Conservation (phyloP, 1,140 invertebrate genomes). For the Helicoverpa zea region DNA sequence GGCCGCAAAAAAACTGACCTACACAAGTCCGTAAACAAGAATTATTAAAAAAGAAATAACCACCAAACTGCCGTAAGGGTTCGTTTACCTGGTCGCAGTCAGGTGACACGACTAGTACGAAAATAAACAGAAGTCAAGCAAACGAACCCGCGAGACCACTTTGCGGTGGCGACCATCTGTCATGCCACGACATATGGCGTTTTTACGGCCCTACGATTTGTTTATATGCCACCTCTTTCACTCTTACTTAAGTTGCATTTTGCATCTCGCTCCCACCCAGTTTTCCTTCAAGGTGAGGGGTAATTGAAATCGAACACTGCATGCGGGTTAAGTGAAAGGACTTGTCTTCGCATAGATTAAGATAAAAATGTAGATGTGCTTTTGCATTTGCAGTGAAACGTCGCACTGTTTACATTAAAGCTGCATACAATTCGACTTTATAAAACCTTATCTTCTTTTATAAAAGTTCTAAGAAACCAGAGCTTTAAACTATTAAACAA, state of each 20-base stretch:
- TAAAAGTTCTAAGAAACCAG: too few species aligned
- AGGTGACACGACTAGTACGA: conserved; percentile 33
- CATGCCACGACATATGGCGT: conserved; percentile 76
- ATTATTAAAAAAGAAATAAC: conserved; percentile 29
- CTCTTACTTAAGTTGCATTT: background rate
- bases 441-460: too few species aligned
- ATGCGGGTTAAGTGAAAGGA: conserved; percentile 83
- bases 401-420: background rate
- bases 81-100: conserved; percentile 39
- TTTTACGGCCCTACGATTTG: conserved; percentile 81
- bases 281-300: conserved; percentile 79
- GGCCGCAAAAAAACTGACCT: too few species aligned
- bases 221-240: conserved; percentile 70
- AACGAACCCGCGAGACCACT: conserved; percentile 70
- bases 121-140: conserved; percentile 55
- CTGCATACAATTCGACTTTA: too few species aligned
- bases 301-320: conserved; percentile 84
- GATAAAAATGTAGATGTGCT: conserved; percentile 19
- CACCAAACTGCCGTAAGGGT: conserved; percentile 10
- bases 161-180: conserved; percentile 79
- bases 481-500: too few species aligned
- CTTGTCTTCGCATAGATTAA: conserved; percentile 71
- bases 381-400: background rate
- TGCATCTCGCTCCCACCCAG: conserved; percentile 61
- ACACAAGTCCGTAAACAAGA: background rate